Evolutionary conservation across 2,113 vertebrate genomes (phyloP).

Genomic region (Saimiri boliviensis): DNA sequence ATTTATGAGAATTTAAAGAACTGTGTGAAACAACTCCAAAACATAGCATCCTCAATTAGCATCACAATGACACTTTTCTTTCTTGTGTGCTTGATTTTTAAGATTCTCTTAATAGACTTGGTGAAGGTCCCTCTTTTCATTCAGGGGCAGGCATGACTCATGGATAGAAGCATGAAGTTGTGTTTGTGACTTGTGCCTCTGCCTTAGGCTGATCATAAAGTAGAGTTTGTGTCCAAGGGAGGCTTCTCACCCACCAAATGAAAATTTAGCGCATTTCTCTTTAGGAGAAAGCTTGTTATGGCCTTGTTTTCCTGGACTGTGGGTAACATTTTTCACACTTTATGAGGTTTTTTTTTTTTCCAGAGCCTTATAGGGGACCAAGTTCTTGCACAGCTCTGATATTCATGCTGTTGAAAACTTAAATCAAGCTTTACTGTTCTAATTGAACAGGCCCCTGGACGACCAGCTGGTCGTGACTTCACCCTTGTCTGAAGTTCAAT

Average conservation of each 20-base stretch:
- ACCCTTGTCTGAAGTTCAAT: neutral
- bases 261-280: neutral
- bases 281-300: neutral
- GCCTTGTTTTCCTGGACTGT: neutral
- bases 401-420: neutral
- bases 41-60: constrained; percentile 66
- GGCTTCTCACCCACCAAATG: neutral
- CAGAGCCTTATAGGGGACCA: neutral
- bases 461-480: neutral
- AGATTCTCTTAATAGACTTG: constrained; percentile 17
- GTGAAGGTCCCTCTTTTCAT: constrained; percentile 53
- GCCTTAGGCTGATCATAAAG: constrained; percentile 38
- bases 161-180: neutral
- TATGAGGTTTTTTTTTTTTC: neutral
- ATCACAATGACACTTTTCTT: constrained; percentile 68
- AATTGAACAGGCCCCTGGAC: neutral
- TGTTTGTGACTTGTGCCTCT: neutral
- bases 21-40: constrained; percentile 32
- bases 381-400: neutral
- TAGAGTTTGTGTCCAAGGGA: neutral
- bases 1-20: constrained; percentile 60
- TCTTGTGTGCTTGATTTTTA: neutral
- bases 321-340: neutral
- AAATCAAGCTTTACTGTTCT: neutral
- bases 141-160: constrained; percentile 34